These are phyloP conservation scores for Torymus tubicola DNA, from an alignment of 2,888 invertebrate genomes.

Conservation along the genomic window DNA sequence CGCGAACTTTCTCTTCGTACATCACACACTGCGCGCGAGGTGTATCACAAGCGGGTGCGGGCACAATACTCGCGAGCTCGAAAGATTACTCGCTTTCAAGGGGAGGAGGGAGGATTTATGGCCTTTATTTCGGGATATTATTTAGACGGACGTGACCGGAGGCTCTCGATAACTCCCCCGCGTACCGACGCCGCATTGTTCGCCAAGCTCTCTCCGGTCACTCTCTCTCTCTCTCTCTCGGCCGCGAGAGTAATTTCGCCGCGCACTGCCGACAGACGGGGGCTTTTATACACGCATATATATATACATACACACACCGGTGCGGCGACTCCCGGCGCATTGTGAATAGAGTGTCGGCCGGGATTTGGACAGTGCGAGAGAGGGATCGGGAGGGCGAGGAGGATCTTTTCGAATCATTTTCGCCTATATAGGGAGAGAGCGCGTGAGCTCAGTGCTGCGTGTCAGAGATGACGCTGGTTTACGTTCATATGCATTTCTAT, in stretches of 20 bases:
- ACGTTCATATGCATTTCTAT: too few relatives aligned
- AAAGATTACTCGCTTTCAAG: slow-evolving; percentile 51
- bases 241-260: slow-evolving; percentile 27
- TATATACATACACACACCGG: too few relatives aligned
- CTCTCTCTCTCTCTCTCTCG: slow-evolving; percentile 42
- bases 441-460: too few relatives aligned
- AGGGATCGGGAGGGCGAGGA: too few relatives aligned
- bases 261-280: background rate
- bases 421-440: too few relatives aligned
- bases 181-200: too few relatives aligned
- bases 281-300: slow-evolving; percentile 1
- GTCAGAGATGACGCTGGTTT: too few relatives aligned
- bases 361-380: too few relatives aligned
- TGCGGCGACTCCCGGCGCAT: too few relatives aligned
- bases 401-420: too few relatives aligned
- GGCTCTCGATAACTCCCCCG: too few relatives aligned
- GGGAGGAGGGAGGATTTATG: slow-evolving; percentile 39
- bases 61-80: slow-evolving; percentile 36
- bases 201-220: slow-evolving; percentile 2
- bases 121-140: slow-evolving; percentile 54
- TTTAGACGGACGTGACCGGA: slow-evolving; percentile 49
- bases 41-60: background rate
- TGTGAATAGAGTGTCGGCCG: too few relatives aligned
- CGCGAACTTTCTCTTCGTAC: slow-evolving; percentile 10
- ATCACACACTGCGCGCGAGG: background rate